Evolutionary conservation across 2,113 vertebrate genomes (phyloP).

Genomic region (Microcebus ravelobensis): DNA sequence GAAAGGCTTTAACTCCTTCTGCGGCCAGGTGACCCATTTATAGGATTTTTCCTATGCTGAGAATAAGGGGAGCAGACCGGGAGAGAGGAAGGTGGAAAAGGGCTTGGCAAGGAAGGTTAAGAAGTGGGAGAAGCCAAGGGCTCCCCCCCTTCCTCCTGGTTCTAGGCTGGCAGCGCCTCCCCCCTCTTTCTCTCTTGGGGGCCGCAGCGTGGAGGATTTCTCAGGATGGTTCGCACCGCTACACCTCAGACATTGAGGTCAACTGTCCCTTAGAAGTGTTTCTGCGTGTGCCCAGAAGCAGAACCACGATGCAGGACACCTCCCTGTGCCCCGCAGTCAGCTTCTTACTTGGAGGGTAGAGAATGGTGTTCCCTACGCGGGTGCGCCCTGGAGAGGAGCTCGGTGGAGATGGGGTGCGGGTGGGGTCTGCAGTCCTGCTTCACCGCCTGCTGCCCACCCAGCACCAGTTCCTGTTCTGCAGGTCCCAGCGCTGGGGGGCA

Average conservation of each 20-base stretch:
- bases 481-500: background rate
- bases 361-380: fast-evolving
- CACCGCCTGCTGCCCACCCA: background rate
- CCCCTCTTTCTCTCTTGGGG: background rate
- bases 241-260: background rate
- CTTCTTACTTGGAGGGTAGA: background rate
- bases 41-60: background rate
- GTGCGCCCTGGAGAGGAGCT: too few species aligned
- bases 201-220: background rate
- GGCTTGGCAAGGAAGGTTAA: background rate
- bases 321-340: fast-evolving
- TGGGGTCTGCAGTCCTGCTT: background rate
- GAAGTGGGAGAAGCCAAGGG: background rate
- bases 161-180: background rate
- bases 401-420: background rate
- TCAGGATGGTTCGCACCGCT: background rate
- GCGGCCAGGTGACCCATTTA: fast-evolving
- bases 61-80: background rate
- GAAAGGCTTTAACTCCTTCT: too few species aligned
- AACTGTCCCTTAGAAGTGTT: background rate
- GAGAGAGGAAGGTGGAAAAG: background rate
- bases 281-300: background rate
- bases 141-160: fast-evolving
- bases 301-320: background rate
- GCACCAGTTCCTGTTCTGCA: background rate